A percentile compares a stretch with the other conserved stretches of the same genome.
Evolutionary conservation across 2,113 vertebrate genomes (phyloP).

Genomic region (Australoheros scitulus): DNA sequence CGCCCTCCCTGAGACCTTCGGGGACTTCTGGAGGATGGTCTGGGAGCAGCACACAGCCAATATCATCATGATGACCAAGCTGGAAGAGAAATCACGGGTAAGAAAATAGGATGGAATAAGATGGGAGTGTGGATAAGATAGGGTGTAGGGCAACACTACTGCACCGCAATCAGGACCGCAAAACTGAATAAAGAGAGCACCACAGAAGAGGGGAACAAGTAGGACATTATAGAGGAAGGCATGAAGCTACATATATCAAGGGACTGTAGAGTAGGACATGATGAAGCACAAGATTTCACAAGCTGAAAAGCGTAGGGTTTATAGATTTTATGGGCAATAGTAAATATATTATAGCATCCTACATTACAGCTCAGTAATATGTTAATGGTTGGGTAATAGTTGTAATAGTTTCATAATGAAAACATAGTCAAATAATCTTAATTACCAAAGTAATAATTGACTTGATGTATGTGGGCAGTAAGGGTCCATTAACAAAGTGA

Average conservation of each 20-base stretch:
- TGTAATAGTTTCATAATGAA: neutral
- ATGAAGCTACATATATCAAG: neutral
- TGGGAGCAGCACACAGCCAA: constrained; percentile 98
- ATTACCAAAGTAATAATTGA: neutral
- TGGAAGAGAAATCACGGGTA: constrained; percentile 98
- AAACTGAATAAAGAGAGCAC: neutral
- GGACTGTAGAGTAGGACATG: neutral
- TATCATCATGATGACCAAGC: constrained; percentile 98
- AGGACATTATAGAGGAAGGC: neutral
- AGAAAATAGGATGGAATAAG: constrained; percentile 50
- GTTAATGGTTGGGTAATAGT: neutral
- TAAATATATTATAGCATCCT: neutral
- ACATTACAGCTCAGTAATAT: neutral
- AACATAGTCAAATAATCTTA: neutral
- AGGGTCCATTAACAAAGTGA: too few species aligned
- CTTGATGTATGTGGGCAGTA: neutral
- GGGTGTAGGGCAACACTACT: constrained; percentile 29
- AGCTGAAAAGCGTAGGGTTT: neutral
- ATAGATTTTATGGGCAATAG: neutral
- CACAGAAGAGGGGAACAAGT: neutral
- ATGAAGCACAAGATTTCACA: neutral
- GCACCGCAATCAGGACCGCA: constrained; percentile 87
- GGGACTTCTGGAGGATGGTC: constrained; percentile 99
- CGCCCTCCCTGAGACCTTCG: constrained; percentile 95
- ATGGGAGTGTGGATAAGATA: neutral